Base-by-base conservation (phyloP, 2,113 vertebrate genomes). In the Coreoperca whiteheadi region DNA sequence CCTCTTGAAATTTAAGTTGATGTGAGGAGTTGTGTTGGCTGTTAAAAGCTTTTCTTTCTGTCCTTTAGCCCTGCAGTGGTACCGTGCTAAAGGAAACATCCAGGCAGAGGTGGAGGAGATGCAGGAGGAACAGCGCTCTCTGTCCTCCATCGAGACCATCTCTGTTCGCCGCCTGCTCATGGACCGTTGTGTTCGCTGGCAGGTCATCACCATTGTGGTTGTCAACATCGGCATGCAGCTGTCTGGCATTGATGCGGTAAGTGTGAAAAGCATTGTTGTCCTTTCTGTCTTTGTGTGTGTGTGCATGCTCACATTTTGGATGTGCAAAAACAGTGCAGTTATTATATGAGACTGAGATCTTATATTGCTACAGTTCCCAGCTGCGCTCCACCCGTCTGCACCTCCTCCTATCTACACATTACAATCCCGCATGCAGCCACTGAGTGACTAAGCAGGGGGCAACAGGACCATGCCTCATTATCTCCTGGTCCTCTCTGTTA, bases 181-280 rank as follows among this genome's bases (percentile, higher is more conserved):
- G 60, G 97, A 98, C 81, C 87, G 46, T 68, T 88, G 90, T 0
- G 93, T 97, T 8, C 94, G 93, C 88, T 97, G 97, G 97, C 97
- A 98, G 83, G 91, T 96, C 80, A 82, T 97, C 77, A 97, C 97
- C 0, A 94, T 98, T 34, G 79, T 74, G 1, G 96, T 98, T 89
- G 81, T 97, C 92, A 98, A 97, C 68, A 92, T 96, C 0, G 96
- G 97, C 84, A 97, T 98, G 97, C 97, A 98, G 94, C 96, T 98
- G 66, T 98, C 97, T 0, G 97, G 97, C 63, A 98, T 98, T 0
- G 97, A 98, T 21, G 97, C 97, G 0, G 97, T 98, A 90, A 95
- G 97, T 87, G 21, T 41, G 10, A 64, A 34, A 51, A 50, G 2
- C 15, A 25, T 77, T 37, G 41, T 57, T 32, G 63, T 4, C 0